phyloP scores from a whole-genome alignment of 2,888 invertebrate species.

The Plebejus anna region DNA sequence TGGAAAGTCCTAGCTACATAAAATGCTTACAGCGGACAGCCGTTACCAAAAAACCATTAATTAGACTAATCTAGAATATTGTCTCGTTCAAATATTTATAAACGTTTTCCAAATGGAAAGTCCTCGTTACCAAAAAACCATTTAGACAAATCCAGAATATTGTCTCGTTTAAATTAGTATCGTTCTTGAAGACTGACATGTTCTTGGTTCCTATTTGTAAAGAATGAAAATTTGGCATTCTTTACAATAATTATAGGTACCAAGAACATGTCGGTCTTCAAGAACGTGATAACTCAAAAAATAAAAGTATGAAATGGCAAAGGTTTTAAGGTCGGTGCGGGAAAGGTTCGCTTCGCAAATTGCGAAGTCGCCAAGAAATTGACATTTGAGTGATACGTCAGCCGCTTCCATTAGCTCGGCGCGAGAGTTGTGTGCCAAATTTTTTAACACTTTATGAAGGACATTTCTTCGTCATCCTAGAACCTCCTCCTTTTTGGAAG shows the following conservation, averaged over 20 bases:
- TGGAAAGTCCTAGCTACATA: too few species aligned
- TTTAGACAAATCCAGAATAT: too few species aligned
- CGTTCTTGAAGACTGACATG: too few species aligned
- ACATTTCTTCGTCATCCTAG: background rate
- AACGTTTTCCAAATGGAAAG: too few species aligned
- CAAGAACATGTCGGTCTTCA: background rate
- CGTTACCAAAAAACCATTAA: too few species aligned
- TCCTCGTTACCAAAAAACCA: too few species aligned
- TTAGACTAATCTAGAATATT: too few species aligned
- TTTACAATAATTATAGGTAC: background rate
- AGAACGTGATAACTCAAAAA: background rate
- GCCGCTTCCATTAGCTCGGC: background rate
- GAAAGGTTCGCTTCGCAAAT: background rate
- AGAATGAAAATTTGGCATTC: background rate
- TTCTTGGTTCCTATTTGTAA: too few species aligned
- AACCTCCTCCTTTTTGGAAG: too few species aligned
- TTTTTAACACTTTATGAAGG: background rate
- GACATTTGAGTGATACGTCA: constrained; percentile 13
- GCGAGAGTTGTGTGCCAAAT: background rate
- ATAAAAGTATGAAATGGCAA: background rate
- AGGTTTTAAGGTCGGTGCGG: background rate
- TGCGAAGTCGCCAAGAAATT: constrained; percentile 22
- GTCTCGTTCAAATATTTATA: too few species aligned
- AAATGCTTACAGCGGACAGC: too few species aligned
- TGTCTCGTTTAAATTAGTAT: too few species aligned